Percentiles rank a stretch among this genome's conserved stretches.
Evolutionary conservation across 2,888 invertebrate species (phyloP).

Genomic region (Lypha dubia): DNA sequence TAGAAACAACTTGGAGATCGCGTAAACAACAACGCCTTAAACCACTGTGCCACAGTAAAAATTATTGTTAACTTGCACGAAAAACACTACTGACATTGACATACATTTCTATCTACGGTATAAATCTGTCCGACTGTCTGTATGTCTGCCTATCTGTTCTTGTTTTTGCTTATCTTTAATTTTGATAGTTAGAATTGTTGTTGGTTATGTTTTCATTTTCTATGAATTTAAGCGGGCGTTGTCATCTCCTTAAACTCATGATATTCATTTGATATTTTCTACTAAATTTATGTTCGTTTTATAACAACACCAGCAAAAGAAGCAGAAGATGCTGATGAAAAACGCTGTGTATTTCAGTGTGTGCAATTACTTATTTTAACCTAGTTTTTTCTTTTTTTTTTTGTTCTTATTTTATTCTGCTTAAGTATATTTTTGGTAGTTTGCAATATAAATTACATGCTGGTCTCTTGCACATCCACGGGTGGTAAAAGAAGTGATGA

Average conservation of each 20-base stretch:
- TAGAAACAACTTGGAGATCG: too few relatives aligned
- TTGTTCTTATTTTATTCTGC: neutral
- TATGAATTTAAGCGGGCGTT: constrained; percentile 60
- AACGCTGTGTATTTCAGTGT: neutral
- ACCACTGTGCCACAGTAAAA: constrained; percentile 14
- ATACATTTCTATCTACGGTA: constrained; percentile 47
- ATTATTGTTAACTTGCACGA: constrained; percentile 45
- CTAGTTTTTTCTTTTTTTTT: constrained; percentile 54
- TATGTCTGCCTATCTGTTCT: constrained; percentile 38
- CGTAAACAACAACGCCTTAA: too few relatives aligned
- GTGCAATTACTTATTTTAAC: constrained; percentile 63
- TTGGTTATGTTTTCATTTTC: constrained; percentile 47
- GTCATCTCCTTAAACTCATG: constrained; percentile 60
- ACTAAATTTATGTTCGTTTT: constrained; percentile 59
- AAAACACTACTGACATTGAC: constrained; percentile 61
- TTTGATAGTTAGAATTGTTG: constrained; percentile 48
- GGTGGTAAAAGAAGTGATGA: constrained; percentile 2
- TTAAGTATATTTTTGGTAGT: constrained; percentile 27
- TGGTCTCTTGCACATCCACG: constrained; percentile 45
- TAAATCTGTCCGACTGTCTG: constrained; percentile 32
- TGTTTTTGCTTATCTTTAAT: constrained; percentile 43
- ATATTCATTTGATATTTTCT: constrained; percentile 57
- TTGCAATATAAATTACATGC: constrained; percentile 61
- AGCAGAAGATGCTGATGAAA: too few relatives aligned
- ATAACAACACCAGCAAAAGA: too few relatives aligned